These are phyloP conservation scores for Nothobranchius kuhntae DNA, from an alignment of 2,113 vertebrate genomes.

Conservation along the genomic window DNA sequence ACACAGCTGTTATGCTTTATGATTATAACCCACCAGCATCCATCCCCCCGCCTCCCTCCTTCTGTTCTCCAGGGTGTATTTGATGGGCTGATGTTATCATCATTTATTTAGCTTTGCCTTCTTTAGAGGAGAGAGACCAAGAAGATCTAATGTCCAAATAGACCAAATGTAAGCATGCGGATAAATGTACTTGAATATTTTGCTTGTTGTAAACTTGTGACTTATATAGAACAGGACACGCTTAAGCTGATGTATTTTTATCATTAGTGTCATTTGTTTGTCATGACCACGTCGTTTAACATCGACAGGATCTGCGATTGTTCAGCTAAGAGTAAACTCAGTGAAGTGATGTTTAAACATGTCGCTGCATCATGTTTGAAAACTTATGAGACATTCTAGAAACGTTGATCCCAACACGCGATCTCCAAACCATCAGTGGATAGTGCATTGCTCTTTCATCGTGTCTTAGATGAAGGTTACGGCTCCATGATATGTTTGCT, in stretches of 20 bases:
- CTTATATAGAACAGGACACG: no score
- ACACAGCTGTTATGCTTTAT: background rate
- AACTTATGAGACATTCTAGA: slow-evolving; percentile 13
- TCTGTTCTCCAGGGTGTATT: slow-evolving; percentile 28
- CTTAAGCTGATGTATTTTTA: no score
- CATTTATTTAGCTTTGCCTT: slow-evolving; percentile 41
- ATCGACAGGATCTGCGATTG: no score
- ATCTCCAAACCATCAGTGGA: slow-evolving; percentile 15
- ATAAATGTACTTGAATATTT: no score
- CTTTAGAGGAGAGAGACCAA: slow-evolving; percentile 61
- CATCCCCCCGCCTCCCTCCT: background rate
- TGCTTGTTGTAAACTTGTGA: no score
- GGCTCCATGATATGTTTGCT: slow-evolving; percentile 34
- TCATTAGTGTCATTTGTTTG: no score
- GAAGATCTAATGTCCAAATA: slow-evolving; percentile 54
- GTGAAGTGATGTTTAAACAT: background rate
- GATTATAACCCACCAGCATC: background rate
- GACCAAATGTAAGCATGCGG: background rate
- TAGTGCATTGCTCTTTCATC: slow-evolving; percentile 11
- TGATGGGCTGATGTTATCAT: slow-evolving; percentile 70
- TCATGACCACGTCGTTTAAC: no score
- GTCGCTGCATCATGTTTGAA: background rate
- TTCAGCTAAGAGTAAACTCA: background rate
- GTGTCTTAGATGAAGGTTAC: slow-evolving; percentile 11
- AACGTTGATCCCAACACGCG: slow-evolving; percentile 16